Conservation (phyloP, 2,113 vertebrate genomes). For the Erythrolamprus reginae region DNA sequence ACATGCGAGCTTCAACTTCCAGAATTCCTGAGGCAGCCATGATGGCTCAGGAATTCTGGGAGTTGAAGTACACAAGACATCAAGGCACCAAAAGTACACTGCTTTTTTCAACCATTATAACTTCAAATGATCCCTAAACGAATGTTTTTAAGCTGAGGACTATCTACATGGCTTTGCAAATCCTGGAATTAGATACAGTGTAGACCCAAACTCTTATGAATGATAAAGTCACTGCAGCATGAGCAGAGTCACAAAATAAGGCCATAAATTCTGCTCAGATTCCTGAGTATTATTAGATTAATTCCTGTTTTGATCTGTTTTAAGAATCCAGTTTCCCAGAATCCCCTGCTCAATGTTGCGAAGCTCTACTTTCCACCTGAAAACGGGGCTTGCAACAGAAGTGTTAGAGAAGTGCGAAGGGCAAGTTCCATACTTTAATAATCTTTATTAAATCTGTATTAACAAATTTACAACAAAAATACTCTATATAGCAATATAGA, state of each 20-base stretch:
- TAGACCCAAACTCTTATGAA: no score
- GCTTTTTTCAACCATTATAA: no score
- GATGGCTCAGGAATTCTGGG: background rate
- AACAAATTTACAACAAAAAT: conserved; percentile 23
- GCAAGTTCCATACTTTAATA: background rate
- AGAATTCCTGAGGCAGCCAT: no score
- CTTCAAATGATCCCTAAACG: no score
- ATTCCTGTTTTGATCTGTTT: background rate
- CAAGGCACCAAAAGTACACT: background rate
- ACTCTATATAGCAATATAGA: background rate
- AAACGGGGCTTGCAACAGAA: background rate
- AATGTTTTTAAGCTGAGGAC: no score
- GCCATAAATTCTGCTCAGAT: background rate
- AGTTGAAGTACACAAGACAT: background rate
- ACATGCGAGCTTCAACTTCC: no score
- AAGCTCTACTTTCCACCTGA: background rate
- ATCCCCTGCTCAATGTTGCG: background rate
- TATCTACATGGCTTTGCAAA: background rate
- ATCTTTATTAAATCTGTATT: conserved; percentile 8
- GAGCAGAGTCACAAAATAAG: background rate
- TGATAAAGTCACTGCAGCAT: background rate
- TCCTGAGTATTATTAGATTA: background rate
- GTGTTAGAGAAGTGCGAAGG: background rate
- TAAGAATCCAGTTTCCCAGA: background rate
- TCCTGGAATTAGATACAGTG: background rate